phyloP scores from a whole-genome alignment of 37 sponge, comb jelly and placozoan species.

The Bolinopsis microptera region DNA sequence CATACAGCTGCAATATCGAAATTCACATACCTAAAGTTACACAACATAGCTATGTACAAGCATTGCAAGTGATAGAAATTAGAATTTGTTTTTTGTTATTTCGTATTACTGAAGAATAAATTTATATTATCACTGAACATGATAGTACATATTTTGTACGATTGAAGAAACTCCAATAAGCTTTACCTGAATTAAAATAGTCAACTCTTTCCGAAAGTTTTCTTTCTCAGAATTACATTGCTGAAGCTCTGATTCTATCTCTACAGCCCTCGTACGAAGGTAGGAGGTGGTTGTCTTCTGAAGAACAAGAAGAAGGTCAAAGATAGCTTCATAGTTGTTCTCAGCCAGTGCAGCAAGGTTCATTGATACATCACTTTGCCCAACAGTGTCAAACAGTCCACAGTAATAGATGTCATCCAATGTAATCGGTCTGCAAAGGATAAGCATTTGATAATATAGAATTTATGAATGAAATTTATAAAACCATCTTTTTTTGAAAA shows the following conservation, averaged over 20 bases:
- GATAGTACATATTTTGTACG: no score
- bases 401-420: conserved; percentile 50
- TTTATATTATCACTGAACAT: no score
- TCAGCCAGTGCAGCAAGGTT: conserved; percentile 30
- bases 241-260: conserved; percentile 5
- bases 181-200: conserved; percentile 31
- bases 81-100: no score
- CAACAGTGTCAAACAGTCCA: conserved; percentile 64
- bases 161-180: no score
- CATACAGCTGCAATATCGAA: no score
- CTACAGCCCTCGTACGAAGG: neutral
- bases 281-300: conserved; percentile 46
- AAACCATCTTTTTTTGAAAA: neutral
- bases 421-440: conserved; percentile 40
- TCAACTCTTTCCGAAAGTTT: conserved; percentile 12
- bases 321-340: conserved; percentile 46
- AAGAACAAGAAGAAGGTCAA: conserved; percentile 39
- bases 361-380: conserved; percentile 34
- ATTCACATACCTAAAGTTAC: no score
- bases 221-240: conserved; percentile 36
- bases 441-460: no score
- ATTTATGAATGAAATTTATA: neutral
- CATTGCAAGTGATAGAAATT: no score
- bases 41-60: no score
- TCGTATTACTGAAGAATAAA: no score